Base-by-base conservation (phyloP, 2,113 vertebrate genomes). In the Mirounga angustirostris region DNA sequence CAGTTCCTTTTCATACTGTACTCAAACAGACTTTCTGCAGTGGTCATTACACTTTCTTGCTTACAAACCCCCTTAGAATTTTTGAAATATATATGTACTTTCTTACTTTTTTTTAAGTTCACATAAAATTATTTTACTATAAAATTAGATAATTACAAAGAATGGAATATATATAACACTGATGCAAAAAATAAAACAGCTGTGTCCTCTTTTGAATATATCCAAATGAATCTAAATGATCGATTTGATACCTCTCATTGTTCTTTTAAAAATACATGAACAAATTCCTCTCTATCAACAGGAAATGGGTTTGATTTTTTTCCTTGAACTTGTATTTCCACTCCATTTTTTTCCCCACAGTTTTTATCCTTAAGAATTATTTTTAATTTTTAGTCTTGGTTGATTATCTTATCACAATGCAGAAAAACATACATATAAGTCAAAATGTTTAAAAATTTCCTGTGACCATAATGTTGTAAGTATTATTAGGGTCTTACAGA, bases 91-190 rank as follows among this genome's bases (percentile, higher is more conserved):
- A 71, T 85, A 59, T 43, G 36, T 22, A 96, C 11, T 15, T 26
- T 94, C 24, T 43, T 56, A 74, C 1, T 3, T 63, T 30, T 76
- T 67, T 36, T 30, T 54, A 76, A 40, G 26, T 50, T 89, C 33
- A 5, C 73, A 59, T 54, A 46, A 82, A 96, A 95, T 91, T 86
- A 90, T 92, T 90, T 95, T 69, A 69, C 50, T 69, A 2, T 81
- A 89, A 86, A 12, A 56, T 76, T 67, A 89, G 65, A 86, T 30
- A 76, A 76, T 89, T 56, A 73, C n/a, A 82, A 82, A 81, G n/a
- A 1, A 4, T 46, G 19, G 19, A 40, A 13, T 71, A 61, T 33
- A 85, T 54, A 3, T 56, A 83, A 40, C 7, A 58, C 10, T 56
- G 22, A 78, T 46, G 52, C 12, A 89, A 84, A 94, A 87, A 94